phyloP scores from a whole-genome alignment of 2,113 vertebrate species.

The Cnemophilus loriae region DNA sequence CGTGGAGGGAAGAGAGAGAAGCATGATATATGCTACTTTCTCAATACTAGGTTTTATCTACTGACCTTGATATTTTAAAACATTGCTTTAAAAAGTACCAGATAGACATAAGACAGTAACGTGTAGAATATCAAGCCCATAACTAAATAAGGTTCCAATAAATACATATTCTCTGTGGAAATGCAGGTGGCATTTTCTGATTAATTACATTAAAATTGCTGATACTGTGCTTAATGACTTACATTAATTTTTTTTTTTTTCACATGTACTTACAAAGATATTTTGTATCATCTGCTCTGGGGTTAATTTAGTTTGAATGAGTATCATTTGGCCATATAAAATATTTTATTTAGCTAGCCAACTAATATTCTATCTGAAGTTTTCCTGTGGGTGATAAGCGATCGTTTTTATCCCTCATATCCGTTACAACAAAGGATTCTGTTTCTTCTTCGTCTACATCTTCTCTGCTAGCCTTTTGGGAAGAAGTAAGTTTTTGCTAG shows the following conservation, averaged over 20 bases:
- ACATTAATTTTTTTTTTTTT: background rate
- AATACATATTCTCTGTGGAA: background rate
- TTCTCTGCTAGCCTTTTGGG: conserved; percentile 80
- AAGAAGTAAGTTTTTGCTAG: conserved; percentile 75
- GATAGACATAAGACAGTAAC: background rate
- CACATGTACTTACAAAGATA: background rate
- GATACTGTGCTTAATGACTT: background rate
- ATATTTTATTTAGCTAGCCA: conserved; percentile 32
- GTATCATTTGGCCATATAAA: background rate
- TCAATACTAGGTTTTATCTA: background rate
- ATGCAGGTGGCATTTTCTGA: background rate
- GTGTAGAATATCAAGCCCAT: background rate
- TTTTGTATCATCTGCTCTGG: background rate
- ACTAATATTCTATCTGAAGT: background rate
- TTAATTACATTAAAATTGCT: background rate
- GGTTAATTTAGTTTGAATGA: background rate
- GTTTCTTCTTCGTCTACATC: conserved; percentile 76
- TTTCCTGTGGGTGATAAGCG: conserved; percentile 34
- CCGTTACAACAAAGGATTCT: conserved; percentile 73
- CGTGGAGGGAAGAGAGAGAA: background rate
- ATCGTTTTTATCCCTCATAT: conserved; percentile 65
- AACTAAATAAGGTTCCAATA: background rate
- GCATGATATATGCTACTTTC: background rate
- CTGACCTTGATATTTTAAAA: background rate
- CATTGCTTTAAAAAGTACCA: background rate